Base-by-base conservation (phyloP, 2,797 vertebrate species). In the Nannoperca obscura region DNA sequence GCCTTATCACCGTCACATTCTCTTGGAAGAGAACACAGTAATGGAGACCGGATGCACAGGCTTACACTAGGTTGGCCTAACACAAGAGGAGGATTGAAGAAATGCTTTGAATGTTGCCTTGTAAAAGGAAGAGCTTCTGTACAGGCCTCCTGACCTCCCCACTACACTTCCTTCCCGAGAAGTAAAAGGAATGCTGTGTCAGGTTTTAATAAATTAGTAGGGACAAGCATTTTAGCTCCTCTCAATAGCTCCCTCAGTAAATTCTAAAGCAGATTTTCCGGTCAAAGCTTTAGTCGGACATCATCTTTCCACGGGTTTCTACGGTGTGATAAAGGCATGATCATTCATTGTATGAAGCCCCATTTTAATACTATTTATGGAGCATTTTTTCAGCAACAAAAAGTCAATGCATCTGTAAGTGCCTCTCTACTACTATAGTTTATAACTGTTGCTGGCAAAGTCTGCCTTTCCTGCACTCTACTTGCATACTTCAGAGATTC, bases 61-160 rank as follows among this genome's bases (percentile, higher is more conserved):
- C 91, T 92, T 94, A 94, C 82, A 73, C 89, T 69, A 63, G 86
- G 76, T 78, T 82, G 81, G 74, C 78, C 78, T 62, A 86, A 90
- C 88, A 90, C 90, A 85, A 88, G 88, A 79, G 91, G 67, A 91
- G 67, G 78, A 93, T 85, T 73, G 74, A 71, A 88, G 84, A 91
- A 92, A 92, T 77, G 91, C 92, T 94, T 94, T 95, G 89, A 94
- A 94, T 93, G 88, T 86, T 69, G 79, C 88, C 87, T 91, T 91
- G 91, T 91, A 92, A 94, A 86, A 72, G 92, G 87, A 92, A 89
- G 86, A 87, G 88, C 86, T 91, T 86, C 86, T 58, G 84, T 85
- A 72, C 5, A 83, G 85, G 83, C 90, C 91, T 92, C 91, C 73
- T 80, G 79, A 90, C 88, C 86, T 93, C 82, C 88, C 90, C 76